Conservation (phyloP, 2,888 invertebrate genomes). For the Busseola fusca region DNA sequence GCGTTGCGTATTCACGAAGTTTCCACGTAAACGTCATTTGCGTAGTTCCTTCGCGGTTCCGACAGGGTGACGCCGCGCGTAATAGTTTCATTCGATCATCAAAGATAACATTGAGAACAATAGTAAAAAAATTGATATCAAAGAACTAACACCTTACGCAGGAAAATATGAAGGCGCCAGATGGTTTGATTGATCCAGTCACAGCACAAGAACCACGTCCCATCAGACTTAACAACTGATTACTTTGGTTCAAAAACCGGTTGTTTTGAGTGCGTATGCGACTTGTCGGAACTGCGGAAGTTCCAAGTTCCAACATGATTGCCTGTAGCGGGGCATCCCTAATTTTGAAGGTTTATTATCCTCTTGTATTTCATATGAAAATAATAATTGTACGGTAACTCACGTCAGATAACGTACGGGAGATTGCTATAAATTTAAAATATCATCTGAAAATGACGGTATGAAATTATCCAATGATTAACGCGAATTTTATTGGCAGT, state of each 20-base stretch:
- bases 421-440: constrained; percentile 3
- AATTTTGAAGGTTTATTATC: constrained; percentile 34
- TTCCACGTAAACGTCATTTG: not conserved
- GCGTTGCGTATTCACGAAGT: not conserved
- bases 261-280: not conserved
- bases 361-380: constrained; percentile 39
- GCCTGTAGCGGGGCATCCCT: constrained; percentile 19
- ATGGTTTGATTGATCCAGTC: constrained; percentile 1
- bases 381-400: constrained; percentile 33
- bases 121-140: not conserved
- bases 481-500: not conserved
- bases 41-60: not conserved
- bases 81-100: not conserved
- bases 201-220: not conserved
- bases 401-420: not conserved
- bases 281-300: constrained; percentile 30
- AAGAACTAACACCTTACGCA: too few species aligned
- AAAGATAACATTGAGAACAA: not conserved
- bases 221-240: not conserved
- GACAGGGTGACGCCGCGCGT: not conserved
- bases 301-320: not conserved
- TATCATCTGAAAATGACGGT: not conserved
- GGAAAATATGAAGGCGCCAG: not conserved
- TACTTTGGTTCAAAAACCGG: constrained; percentile 12
- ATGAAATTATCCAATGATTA: constrained; percentile 23